A percentile compares a stretch with the other conserved stretches of the same genome.
Conservation (phyloP, 2,113 vertebrate genomes). For the Alces alces region DNA sequence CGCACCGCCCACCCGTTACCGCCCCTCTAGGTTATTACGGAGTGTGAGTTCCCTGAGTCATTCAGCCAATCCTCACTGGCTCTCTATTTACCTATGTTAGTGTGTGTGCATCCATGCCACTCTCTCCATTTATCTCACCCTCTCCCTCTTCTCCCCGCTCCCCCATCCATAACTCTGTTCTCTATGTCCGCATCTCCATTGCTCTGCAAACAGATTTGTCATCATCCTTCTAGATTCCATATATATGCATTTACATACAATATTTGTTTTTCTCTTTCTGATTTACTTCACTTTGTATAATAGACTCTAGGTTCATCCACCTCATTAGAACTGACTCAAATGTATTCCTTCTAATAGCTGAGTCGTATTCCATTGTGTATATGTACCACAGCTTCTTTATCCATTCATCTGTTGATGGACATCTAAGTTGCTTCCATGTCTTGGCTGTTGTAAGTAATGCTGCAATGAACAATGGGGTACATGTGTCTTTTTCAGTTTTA, state of each 20-base stretch:
- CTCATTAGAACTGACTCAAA: background rate
- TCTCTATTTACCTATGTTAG: background rate
- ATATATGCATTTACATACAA: background rate
- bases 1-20: fast-evolving
- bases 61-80: background rate
- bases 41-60: background rate
- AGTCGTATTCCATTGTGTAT: background rate
- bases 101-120: background rate
- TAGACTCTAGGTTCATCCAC: background rate
- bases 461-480: background rate
- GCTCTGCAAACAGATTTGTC: background rate
- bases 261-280: background rate
- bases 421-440: background rate
- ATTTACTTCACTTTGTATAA: background rate
- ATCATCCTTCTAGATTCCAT: background rate
- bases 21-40: background rate
- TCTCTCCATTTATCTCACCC: background rate
- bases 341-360: background rate
- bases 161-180: background rate
- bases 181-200: background rate
- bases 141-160: background rate
- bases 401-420: background rate
- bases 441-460: background rate
- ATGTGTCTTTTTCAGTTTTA: background rate
- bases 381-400: background rate